Evolutionary conservation across 2,888 invertebrate genomes (phyloP).

Genomic region (Meghimatium bilineatum): DNA sequence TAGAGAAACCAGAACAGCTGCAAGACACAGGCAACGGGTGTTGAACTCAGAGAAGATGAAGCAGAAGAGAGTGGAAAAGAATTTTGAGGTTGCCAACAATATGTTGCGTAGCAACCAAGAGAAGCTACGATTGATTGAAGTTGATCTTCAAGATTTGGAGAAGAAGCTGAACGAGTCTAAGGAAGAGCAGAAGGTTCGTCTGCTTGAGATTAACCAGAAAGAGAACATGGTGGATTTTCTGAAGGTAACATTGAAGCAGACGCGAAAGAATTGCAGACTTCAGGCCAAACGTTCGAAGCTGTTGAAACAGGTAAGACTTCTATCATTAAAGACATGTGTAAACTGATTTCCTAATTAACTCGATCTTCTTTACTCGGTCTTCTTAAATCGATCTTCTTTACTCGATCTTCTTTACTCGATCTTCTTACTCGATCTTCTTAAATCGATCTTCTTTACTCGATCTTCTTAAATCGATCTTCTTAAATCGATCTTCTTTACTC

Average conservation of each 20-base stretch:
- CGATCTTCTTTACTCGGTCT: too few relatives aligned
- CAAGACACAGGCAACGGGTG: constrained; percentile 64
- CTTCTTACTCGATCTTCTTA: too few relatives aligned
- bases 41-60: constrained; percentile 66
- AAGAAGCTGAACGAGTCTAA: constrained; percentile 63
- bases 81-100: constrained; percentile 68
- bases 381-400: too few relatives aligned
- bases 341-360: too few relatives aligned
- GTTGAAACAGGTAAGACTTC: constrained; percentile 60
- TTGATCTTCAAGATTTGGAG: constrained; percentile 69
- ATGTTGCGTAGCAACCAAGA: constrained; percentile 69
- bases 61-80: constrained; percentile 67
- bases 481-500: too few relatives aligned
- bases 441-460: too few relatives aligned
- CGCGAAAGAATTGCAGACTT: constrained; percentile 72
- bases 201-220: constrained; percentile 70
- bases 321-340: background rate
- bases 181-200: constrained; percentile 63
- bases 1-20: constrained; percentile 65
- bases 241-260: constrained; percentile 73
- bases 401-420: too few relatives aligned
- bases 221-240: constrained; percentile 75
- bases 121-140: constrained; percentile 67
- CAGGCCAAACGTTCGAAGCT: constrained; percentile 71
- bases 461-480: too few relatives aligned